These are phyloP conservation scores for Sciurus carolinensis DNA, from an alignment of 2,797 vertebrate genomes.

Conservation along the genomic window DNA sequence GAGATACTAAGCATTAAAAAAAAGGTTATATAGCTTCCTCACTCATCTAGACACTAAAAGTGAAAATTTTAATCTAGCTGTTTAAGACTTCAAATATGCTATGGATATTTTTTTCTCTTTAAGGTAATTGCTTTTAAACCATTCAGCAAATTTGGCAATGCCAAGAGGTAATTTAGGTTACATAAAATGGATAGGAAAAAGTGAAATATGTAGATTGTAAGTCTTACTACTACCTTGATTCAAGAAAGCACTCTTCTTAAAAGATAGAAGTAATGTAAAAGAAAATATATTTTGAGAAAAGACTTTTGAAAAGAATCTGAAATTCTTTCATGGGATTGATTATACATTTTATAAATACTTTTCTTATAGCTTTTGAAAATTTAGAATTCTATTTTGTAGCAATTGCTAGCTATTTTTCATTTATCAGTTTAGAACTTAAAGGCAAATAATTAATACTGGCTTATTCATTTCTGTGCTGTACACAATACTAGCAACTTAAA, in stretches of 20 bases:
- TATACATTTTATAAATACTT: not conserved
- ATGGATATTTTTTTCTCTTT: not conserved
- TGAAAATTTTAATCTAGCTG: not conserved
- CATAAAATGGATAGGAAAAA: not conserved
- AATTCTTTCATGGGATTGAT: not conserved
- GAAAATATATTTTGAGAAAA: not conserved
- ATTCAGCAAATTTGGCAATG: not conserved
- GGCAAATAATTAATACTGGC: not conserved
- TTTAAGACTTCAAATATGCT: not conserved
- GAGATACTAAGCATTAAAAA: not conserved
- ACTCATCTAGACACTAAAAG: not conserved
- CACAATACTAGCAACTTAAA: not conserved
- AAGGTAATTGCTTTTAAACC: conserved; percentile 34
- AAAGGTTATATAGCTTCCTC: not conserved
- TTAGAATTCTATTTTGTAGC: not conserved
- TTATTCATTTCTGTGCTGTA: not conserved
- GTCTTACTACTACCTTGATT: not conserved
- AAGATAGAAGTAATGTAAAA: not conserved
- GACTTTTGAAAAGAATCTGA: not conserved
- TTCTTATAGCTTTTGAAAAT: not conserved
- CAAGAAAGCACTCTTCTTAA: not conserved
- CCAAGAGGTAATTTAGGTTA: not conserved
- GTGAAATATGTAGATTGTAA: not conserved
- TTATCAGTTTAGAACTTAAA: not conserved
- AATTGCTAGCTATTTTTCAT: not conserved